Percentiles rank a stretch among this genome's conserved stretches.
These are phyloP conservation scores for Neofelis nebulosa DNA, from an alignment of 2,113 vertebrate genomes.

Conservation along the genomic window DNA sequence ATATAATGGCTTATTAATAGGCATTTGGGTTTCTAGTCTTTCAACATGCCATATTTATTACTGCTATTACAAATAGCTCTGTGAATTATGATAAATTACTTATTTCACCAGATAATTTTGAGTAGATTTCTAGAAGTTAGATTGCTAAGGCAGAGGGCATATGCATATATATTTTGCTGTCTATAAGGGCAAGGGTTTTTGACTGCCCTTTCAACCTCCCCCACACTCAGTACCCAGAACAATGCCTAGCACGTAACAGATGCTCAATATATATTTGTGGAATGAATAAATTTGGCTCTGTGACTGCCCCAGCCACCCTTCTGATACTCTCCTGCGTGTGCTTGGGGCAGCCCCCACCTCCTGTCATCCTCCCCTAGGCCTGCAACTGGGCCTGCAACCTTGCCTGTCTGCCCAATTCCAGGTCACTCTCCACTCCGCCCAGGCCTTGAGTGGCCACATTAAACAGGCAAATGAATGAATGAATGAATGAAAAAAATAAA, in stretches of 20 bases:
- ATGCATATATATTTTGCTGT: background rate
- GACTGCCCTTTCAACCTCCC: background rate
- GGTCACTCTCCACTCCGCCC: background rate
- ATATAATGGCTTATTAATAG: background rate
- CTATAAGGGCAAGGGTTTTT: background rate
- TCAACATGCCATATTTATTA: background rate
- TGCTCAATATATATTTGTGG: background rate
- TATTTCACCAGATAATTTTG: conserved; percentile 33
- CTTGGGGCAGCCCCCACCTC: background rate
- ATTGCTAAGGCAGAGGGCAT: background rate
- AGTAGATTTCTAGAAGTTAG: conserved; percentile 1
- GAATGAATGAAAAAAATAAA: background rate
- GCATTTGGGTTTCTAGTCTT: background rate
- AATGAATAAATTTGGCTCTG: background rate
- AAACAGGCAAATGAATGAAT: background rate
- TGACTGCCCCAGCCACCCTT: background rate
- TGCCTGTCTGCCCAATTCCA: background rate
- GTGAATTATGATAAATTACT: background rate
- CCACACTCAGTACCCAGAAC: background rate
- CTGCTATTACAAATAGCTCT: background rate
- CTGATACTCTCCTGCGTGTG: background rate
- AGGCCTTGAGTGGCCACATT: background rate
- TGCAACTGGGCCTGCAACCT: background rate
- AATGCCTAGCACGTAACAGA: background rate
- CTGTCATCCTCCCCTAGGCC: background rate